Base-by-base conservation (phyloP, 1,140 invertebrate species). In the Macrobrachium rosenbergii region DNA sequence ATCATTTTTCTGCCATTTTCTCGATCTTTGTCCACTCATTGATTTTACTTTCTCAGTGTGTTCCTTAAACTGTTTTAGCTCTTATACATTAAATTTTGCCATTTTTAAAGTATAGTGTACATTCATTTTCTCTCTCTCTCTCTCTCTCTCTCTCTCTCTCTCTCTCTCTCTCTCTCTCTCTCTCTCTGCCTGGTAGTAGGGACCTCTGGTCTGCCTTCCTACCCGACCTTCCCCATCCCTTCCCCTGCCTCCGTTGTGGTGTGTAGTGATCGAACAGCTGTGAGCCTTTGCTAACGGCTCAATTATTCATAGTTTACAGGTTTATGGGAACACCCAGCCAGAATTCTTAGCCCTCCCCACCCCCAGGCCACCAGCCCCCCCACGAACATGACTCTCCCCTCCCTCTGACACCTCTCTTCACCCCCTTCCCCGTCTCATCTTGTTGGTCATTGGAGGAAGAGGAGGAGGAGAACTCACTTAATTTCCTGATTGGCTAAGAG, bases 291-390 rank as follows among this genome's bases (percentile, higher is more conserved):
- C 78, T 81, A 81, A 81, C 79, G 64, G 62, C 62, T 81, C 79
- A 81, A 64, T 81, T 81, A 81, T 81, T 81, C 79, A 81, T 67
- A 81, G 62, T 67, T 67, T 81, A 81, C 64, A 81, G 62, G 60
- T 67, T 81, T 80, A 80, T 28, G 77, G 77, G 52, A 63, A 63
- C 77, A 59, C 77, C 23, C 72, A 43, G 72, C 28, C n/a, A 43
- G 17, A 21, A 23, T 75, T 23, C 72, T 63, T 80, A n/a, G n/a
- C 60, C 78, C 45, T 21, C 78, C 23, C 37, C n/a, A 60, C 60
- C 21, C 7, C 16, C 78, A 2, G 0, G 21, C n/a, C 19, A 23
- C 62, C 62, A n/a, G n/a, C 43, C 45, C 59, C 45, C 59, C 21
- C 45, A 52, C 16, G 17, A 19, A 23, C 72, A 19, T 52, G 52